Conservation (phyloP, 2,113 vertebrate species). For the Anolis sagrei region DNA sequence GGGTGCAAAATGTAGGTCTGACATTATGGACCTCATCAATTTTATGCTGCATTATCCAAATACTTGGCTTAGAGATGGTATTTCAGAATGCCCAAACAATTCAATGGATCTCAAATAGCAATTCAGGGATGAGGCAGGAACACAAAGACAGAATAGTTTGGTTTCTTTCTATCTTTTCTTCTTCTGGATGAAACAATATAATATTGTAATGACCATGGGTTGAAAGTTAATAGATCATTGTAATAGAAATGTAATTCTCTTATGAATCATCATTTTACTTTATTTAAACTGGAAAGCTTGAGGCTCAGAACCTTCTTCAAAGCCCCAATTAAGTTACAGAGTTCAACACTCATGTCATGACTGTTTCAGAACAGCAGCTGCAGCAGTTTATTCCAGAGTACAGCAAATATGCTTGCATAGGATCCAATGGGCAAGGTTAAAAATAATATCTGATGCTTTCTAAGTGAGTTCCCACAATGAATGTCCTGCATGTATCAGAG, state of each 20-base stretch:
- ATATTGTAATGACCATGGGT: not conserved
- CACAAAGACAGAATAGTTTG: not conserved
- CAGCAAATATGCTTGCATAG: too few relatives aligned
- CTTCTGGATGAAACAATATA: not conserved
- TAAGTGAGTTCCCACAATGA: too few relatives aligned
- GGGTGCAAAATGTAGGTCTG: not conserved
- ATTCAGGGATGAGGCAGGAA: too few relatives aligned
- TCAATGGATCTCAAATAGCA: too few relatives aligned
- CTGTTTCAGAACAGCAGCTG: too few relatives aligned
- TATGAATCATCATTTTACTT: not conserved
- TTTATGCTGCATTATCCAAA: not conserved
- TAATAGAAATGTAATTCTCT: not conserved
- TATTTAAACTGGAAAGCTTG: not conserved
- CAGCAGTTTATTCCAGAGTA: too few relatives aligned
- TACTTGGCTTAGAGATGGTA: not conserved
- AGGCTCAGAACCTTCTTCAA: not conserved
- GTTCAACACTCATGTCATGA: too few relatives aligned
- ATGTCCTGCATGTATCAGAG: too few relatives aligned
- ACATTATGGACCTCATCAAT: not conserved
- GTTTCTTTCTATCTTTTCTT: not conserved
- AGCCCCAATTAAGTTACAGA: not conserved
- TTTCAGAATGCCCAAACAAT: not conserved
- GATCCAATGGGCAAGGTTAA: too few relatives aligned
- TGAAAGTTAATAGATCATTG: not conserved
- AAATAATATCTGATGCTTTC: too few relatives aligned